Evolutionary conservation across 1,140 invertebrate species (phyloP).

Genomic region (Bombus impatiens): DNA sequence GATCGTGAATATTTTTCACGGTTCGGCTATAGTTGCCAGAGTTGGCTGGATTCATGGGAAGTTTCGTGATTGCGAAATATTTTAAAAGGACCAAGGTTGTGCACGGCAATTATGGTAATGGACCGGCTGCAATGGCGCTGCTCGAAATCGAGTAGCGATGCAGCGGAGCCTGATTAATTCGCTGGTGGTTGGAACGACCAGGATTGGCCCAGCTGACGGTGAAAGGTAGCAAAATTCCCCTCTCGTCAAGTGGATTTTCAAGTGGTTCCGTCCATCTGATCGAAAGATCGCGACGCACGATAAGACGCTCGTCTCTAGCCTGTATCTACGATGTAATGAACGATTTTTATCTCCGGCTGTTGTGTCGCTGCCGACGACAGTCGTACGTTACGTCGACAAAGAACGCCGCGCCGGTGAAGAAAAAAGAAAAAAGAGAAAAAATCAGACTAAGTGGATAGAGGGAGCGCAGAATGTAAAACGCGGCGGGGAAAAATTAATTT

Average conservation of each 20-base stretch:
- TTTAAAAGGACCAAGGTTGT: slow-evolving; percentile 13
- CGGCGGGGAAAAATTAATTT: slow-evolving; percentile 38
- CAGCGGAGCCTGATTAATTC: slow-evolving; percentile 52
- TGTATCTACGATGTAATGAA: slow-evolving; percentile 7
- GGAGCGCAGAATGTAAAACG: not conserved
- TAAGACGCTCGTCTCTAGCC: slow-evolving; percentile 23
- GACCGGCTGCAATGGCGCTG: slow-evolving; percentile 25
- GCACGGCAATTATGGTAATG: slow-evolving; percentile 44
- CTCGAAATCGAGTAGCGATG: slow-evolving; percentile 36
- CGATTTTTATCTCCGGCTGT: slow-evolving; percentile 39
- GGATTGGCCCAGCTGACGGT: slow-evolving; percentile 28
- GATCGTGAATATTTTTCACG: not conserved
- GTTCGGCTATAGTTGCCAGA: too few relatives aligned
- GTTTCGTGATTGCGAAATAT: not conserved
- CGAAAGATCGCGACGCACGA: slow-evolving; percentile 42
- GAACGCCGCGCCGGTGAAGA: not conserved
- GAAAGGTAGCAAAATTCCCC: slow-evolving; percentile 28
- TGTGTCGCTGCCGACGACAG: not conserved
- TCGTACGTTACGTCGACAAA: not conserved
- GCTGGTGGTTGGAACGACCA: not conserved
- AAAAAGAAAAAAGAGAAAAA: not conserved
- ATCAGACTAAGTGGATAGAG: slow-evolving; percentile 22
- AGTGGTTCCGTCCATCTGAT: slow-evolving; percentile 45
- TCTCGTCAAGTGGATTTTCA: slow-evolving; percentile 50
- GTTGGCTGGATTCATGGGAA: not conserved